Conservation (phyloP, 1,140 invertebrate species). For the Drosophila malerkotliana region DNA sequence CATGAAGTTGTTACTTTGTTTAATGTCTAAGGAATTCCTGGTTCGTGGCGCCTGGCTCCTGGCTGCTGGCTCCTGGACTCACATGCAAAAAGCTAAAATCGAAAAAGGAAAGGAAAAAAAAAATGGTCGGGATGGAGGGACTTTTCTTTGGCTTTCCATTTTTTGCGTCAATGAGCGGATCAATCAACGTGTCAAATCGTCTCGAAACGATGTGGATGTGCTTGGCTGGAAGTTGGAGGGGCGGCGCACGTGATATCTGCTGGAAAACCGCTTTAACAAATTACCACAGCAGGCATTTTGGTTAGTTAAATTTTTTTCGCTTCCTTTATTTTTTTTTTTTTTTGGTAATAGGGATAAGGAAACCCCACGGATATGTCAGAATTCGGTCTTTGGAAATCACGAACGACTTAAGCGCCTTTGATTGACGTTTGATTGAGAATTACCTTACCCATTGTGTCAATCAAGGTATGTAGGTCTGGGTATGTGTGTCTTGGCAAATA, state of each 20-base stretch:
- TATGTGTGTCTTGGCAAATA: constrained; percentile 57
- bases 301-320: constrained; percentile 61
- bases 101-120: constrained; percentile 1
- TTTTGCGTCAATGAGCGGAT: constrained; percentile 77
- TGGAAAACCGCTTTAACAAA: constrained; percentile 72
- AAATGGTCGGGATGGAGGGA: constrained; percentile 13
- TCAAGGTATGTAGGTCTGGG: constrained; percentile 40
- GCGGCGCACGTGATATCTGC: constrained; percentile 72
- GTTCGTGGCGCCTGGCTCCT: not conserved
- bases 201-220: constrained; percentile 54
- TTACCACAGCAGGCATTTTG: constrained; percentile 66
- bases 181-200: constrained; percentile 79
- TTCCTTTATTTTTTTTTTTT: constrained; percentile 7
- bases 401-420: constrained; percentile 68
- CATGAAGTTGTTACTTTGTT: constrained; percentile 75
- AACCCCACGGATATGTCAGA: constrained; percentile 49
- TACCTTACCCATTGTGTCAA: constrained; percentile 75
- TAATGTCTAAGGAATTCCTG: constrained; percentile 58
- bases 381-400: constrained; percentile 53
- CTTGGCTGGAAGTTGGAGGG: constrained; percentile 11
- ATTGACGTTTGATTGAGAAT: constrained; percentile 77
- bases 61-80: constrained; percentile 4
- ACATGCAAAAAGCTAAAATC: constrained; percentile 49
- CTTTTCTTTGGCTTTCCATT: constrained; percentile 56
- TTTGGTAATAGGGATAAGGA: not conserved